These are phyloP conservation scores for Solenodon paradoxus DNA, from an alignment of 2,113 vertebrate species.

Conservation along the genomic window DNA sequence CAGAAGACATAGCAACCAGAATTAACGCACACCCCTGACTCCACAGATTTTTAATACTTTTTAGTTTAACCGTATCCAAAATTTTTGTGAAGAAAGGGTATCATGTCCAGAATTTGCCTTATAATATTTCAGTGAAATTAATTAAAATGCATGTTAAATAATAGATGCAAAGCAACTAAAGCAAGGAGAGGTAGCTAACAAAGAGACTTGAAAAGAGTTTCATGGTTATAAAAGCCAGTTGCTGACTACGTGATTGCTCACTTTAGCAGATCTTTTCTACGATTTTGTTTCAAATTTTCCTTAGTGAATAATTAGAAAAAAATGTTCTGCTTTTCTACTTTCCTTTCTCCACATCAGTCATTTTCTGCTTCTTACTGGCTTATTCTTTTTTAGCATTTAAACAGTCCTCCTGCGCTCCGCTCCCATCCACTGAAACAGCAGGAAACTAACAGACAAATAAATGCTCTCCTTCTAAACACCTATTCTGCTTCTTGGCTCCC, in stretches of 20 bases:
- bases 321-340: not conserved
- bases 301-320: not conserved
- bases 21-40: no score
- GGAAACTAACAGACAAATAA: not conserved
- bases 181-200: not conserved
- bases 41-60: no score
- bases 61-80: no score
- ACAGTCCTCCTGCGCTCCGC: not conserved
- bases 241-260: not conserved
- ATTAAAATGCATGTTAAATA: not conserved
- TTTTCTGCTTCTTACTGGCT: not conserved
- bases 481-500: not conserved
- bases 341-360: not conserved
- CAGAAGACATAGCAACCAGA: not conserved
- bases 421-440: not conserved
- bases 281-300: not conserved
- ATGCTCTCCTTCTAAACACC: no score
- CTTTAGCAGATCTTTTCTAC: not conserved
- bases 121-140: not conserved
- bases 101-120: not conserved
- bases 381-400: not conserved
- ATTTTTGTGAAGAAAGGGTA: not conserved
- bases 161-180: not conserved
- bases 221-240: not conserved
- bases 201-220: not conserved